Evolutionary conservation across 2,888 invertebrate species (phyloP).

Genomic region (Tiliacea aurago): DNA sequence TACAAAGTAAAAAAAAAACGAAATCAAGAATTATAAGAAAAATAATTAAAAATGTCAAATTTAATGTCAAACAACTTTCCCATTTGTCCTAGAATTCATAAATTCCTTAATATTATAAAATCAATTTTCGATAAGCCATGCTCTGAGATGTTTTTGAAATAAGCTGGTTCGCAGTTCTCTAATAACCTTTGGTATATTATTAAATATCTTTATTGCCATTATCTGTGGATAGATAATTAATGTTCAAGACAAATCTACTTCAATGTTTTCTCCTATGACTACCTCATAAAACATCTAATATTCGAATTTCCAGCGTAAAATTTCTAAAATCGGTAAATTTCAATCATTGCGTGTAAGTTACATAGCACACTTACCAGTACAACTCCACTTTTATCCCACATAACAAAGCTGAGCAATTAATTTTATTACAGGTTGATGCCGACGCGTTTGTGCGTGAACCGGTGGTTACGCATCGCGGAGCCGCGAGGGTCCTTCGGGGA

Average conservation of each 20-base stretch:
- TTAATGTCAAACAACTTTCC: too few species aligned
- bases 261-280: not conserved
- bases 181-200: too few species aligned
- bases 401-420: slow-evolving; percentile 72
- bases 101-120: too few species aligned
- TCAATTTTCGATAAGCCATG: too few species aligned
- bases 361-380: not conserved
- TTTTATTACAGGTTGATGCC: slow-evolving; percentile 76
- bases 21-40: too few species aligned
- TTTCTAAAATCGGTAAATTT: not conserved
- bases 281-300: not conserved
- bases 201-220: too few species aligned
- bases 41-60: too few species aligned
- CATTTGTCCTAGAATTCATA: too few species aligned
- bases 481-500: slow-evolving; percentile 74
- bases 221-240: not conserved
- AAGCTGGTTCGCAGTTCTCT: too few species aligned
- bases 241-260: not conserved
- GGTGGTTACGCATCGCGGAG: slow-evolving; percentile 68
- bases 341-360: slow-evolving; percentile 8
- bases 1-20: too few species aligned
- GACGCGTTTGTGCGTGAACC: slow-evolving; percentile 78
- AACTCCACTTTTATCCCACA: slow-evolving; percentile 49
- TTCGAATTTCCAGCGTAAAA: not conserved
- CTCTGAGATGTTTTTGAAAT: too few species aligned